phyloP scores from a whole-genome alignment of 2,888 invertebrate genomes.

The Drosophila kanekoi region DNA sequence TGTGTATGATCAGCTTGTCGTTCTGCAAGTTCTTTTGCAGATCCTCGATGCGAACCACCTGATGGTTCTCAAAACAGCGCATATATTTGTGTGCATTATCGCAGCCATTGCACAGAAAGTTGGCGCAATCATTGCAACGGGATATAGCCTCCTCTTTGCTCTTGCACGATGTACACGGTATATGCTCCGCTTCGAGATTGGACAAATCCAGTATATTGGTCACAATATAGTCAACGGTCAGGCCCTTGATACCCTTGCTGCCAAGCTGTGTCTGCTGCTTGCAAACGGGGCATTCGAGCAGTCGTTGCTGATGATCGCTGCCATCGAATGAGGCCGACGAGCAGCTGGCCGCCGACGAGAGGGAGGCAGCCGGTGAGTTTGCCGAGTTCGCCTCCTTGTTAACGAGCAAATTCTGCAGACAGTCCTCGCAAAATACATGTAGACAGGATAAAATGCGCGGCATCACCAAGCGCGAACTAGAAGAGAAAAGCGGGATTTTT shows the following conservation, averaged over 20 bases:
- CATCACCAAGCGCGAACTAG: slow-evolving; percentile 90
- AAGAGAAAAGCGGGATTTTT: slow-evolving; percentile 51
- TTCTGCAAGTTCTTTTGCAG: slow-evolving; percentile 88
- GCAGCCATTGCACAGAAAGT: slow-evolving; percentile 96
- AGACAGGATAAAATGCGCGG: slow-evolving; percentile 96
- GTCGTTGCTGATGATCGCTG: slow-evolving; percentile 60
- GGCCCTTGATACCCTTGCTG: slow-evolving; percentile 90
- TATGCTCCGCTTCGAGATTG: slow-evolving; percentile 89
- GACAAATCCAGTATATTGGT: slow-evolving; percentile 94
- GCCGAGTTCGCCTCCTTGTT: slow-evolving; percentile 87
- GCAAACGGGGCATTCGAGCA: slow-evolving; percentile 91
- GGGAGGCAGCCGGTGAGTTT: slow-evolving; percentile 81
- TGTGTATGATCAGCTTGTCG: slow-evolving; percentile 93
- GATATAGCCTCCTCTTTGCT: slow-evolving; percentile 97
- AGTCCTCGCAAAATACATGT: slow-evolving; percentile 97
- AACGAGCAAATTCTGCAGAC: slow-evolving; percentile 92
- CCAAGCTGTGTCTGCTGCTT: slow-evolving; percentile 94
- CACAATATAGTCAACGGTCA: slow-evolving; percentile 94
- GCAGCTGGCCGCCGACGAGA: slow-evolving; percentile 85
- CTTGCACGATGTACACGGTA: slow-evolving; percentile 97
- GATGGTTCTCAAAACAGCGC: slow-evolving; percentile 98
- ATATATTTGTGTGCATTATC: slow-evolving; percentile 98
- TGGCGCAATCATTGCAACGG: slow-evolving; percentile 97
- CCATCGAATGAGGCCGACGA: slow-evolving; percentile 81
- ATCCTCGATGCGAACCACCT: slow-evolving; percentile 95